phyloP scores from a whole-genome alignment of 2,888 invertebrate species.

The Unio pictorum region DNA sequence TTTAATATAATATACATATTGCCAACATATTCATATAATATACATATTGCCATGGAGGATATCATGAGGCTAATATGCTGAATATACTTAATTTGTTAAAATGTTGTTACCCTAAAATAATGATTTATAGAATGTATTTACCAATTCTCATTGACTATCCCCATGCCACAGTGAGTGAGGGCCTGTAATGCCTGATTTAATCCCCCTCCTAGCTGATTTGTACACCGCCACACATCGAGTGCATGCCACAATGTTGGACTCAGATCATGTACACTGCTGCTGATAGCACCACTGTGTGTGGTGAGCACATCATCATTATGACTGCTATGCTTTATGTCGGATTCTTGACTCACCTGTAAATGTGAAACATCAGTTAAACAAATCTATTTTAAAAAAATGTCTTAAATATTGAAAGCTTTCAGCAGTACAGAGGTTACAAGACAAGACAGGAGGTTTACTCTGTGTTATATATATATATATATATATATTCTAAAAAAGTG shows the following conservation, averaged over 20 bases:
- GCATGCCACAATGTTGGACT: constrained; percentile 71
- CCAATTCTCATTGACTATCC: constrained; percentile 68
- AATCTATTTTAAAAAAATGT: too few species aligned
- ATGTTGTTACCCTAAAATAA: not conserved
- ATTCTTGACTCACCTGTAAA: too few species aligned
- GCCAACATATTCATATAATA: too few species aligned
- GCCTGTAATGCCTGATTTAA: constrained; percentile 61
- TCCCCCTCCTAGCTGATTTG: constrained; percentile 59
- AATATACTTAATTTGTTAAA: not conserved
- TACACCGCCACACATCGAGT: constrained; percentile 71
- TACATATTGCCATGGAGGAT: too few species aligned
- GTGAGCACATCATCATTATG: constrained; percentile 8
- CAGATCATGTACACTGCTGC: constrained; percentile 70
- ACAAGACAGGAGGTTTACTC: too few species aligned
- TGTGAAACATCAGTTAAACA: too few species aligned
- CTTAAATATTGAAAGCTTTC: too few species aligned
- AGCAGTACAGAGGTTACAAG: too few species aligned
- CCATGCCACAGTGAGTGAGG: constrained; percentile 64
- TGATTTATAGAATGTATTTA: constrained; percentile 21
- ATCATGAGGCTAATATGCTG: not conserved
- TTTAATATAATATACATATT: too few species aligned
- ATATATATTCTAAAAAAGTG: too few species aligned
- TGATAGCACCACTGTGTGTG: constrained; percentile 58
- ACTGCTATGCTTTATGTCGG: too few species aligned
- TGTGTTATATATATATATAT: too few species aligned